These are phyloP conservation scores for Brachionus koreanus DNA, from an alignment of 1,140 invertebrate species.

Conservation along the genomic window DNA sequence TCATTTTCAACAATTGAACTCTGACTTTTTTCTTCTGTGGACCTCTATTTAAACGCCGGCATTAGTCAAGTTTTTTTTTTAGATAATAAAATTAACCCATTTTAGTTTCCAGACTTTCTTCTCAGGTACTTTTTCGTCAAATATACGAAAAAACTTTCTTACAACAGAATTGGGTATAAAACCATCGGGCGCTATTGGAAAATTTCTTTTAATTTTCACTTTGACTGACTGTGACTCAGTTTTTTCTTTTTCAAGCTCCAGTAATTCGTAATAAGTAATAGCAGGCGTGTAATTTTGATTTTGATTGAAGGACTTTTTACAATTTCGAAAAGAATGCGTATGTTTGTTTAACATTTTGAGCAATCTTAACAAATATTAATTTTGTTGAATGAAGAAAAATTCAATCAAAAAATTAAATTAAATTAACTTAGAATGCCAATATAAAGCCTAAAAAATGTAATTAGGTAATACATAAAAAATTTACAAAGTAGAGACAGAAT, in stretches of 20 bases:
- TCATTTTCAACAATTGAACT: background rate
- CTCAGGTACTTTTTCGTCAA: slow-evolving; percentile 35
- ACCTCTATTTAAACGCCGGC: background rate
- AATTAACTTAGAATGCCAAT: slow-evolving; percentile 1
- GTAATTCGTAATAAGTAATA: slow-evolving; percentile 12
- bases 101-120: slow-evolving; percentile 36
- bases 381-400: background rate
- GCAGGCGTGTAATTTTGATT: background rate
- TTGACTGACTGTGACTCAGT: background rate
- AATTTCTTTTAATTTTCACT: slow-evolving; percentile 30
- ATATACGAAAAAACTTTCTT: slow-evolving; percentile 22
- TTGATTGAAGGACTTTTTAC: slow-evolving; percentile 6
- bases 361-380: background rate
- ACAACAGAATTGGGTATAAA: slow-evolving; percentile 38
- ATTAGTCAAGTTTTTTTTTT: background rate
- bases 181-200: slow-evolving; percentile 41
- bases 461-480: slow-evolving; percentile 1
- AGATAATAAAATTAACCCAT: slow-evolving; percentile 4
- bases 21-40: background rate
- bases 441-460: slow-evolving; percentile 16
- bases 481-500: background rate
- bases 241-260: slow-evolving; percentile 15
- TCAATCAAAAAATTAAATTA: background rate
- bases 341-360: background rate
- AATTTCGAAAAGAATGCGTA: background rate